phyloP scores from a whole-genome alignment of 2,888 invertebrate genomes.

The Ethmia dodecea region DNA sequence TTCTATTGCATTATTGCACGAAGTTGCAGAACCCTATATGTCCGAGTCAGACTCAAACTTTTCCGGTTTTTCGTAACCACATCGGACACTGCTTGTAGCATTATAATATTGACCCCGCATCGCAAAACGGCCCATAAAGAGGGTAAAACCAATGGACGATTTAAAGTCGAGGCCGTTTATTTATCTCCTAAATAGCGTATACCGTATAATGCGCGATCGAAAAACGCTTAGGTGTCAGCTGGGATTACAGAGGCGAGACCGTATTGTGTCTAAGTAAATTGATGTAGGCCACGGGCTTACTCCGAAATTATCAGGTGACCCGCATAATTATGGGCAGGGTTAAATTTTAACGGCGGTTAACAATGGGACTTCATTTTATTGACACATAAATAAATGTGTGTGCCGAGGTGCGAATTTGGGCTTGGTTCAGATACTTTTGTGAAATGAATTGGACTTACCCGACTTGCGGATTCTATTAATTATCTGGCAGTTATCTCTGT shows the following conservation, averaged over 20 bases:
- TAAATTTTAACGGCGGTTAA: neutral
- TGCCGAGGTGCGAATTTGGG: too few species aligned
- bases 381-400: neutral
- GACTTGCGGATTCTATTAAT: neutral
- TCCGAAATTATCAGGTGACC: conserved; percentile 13
- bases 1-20: too few species aligned
- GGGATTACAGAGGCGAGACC: conserved; percentile 32
- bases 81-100: too few species aligned
- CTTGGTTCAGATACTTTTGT: too few species aligned
- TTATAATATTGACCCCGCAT: too few species aligned
- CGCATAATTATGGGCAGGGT: neutral
- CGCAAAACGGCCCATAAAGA: too few species aligned
- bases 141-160: too few species aligned
- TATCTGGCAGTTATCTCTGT: neutral
- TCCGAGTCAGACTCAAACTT: too few species aligned
- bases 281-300: conserved; percentile 26
- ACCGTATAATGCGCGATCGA: conserved; percentile 37
- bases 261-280: conserved; percentile 37
- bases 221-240: conserved; percentile 41
- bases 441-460: too few species aligned
- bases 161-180: conserved; percentile 30
- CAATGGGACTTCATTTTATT: neutral
- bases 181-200: conserved; percentile 31
- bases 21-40: too few species aligned
- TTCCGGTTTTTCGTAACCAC: too few species aligned